phyloP scores from a whole-genome alignment of 2,113 vertebrate species.

The Naja naja region DNA sequence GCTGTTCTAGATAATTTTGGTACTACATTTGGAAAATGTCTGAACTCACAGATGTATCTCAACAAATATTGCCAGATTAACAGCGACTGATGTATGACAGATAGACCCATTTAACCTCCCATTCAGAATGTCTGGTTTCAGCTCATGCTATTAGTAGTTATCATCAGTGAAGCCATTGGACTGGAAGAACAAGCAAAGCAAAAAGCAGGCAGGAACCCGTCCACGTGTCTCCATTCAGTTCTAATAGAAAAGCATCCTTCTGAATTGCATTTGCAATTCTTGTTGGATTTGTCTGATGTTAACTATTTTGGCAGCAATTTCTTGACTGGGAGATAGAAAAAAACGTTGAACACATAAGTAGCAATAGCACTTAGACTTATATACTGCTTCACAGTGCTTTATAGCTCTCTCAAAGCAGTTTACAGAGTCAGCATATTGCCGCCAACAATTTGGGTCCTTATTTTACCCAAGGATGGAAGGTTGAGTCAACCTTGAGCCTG shows the following conservation, averaged over 20 bases:
- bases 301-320: neutral
- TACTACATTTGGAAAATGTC: neutral
- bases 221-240: neutral
- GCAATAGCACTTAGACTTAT: too few relatives aligned
- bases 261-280: neutral
- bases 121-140: neutral
- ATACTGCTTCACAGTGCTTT: too few relatives aligned
- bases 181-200: neutral
- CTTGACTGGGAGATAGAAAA: neutral
- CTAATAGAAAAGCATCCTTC: neutral
- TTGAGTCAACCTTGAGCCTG: too few relatives aligned
- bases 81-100: neutral
- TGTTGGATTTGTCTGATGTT: neutral
- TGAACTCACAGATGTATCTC: neutral
- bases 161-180: neutral
- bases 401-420: too few relatives aligned
- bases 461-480: too few relatives aligned
- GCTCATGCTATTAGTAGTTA: neutral
- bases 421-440: too few relatives aligned
- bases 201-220: neutral
- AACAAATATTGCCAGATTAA: neutral
- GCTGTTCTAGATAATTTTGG: neutral
- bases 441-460: too few relatives aligned
- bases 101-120: neutral
- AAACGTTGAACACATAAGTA: neutral